These are phyloP conservation scores for Mesochorus sp. DNA, from an alignment of 2,888 invertebrate genomes.

Conservation along the genomic window DNA sequence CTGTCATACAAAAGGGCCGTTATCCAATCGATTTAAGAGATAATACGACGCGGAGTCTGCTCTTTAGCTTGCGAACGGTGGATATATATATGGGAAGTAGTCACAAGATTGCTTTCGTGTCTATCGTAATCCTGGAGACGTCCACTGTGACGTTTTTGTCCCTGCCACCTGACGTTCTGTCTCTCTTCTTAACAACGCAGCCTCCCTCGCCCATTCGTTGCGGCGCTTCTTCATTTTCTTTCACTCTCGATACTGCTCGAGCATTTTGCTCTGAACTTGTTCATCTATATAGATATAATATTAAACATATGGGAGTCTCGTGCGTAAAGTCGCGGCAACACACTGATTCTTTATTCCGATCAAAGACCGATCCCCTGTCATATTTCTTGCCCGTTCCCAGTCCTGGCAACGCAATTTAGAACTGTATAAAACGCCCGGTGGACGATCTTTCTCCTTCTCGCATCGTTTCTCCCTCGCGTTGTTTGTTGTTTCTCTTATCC, in stretches of 20 bases:
- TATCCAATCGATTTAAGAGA: conserved; percentile 40
- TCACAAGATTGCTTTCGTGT: conserved; percentile 8
- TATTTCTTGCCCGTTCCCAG: conserved; percentile 73
- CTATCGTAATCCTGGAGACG: conserved; percentile 71
- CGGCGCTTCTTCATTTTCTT: conserved; percentile 44
- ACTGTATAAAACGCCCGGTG: conserved; percentile 63
- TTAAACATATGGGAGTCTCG: conserved; percentile 1
- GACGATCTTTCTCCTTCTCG: conserved; percentile 28
- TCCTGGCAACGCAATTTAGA: conserved; percentile 75
- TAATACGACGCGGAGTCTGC: neutral
- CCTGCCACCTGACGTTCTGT: conserved; percentile 74
- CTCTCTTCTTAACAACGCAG: conserved; percentile 1
- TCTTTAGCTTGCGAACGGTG: neutral
- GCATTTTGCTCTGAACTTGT: conserved; percentile 20
- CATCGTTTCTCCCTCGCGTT: neutral
- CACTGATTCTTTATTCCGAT: conserved; percentile 75
- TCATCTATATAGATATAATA: neutral
- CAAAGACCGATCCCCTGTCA: conserved; percentile 73
- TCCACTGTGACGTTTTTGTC: conserved; percentile 70
- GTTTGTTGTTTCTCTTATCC: conserved; percentile 64
- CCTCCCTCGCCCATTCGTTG: conserved; percentile 64
- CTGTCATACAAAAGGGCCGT: neutral
- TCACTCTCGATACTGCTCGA: conserved; percentile 28
- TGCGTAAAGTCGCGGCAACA: conserved; percentile 36
- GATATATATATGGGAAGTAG: conserved; percentile 6